phyloP scores from a whole-genome alignment of 2,113 vertebrate species.

The Serilophus lunatus region DNA sequence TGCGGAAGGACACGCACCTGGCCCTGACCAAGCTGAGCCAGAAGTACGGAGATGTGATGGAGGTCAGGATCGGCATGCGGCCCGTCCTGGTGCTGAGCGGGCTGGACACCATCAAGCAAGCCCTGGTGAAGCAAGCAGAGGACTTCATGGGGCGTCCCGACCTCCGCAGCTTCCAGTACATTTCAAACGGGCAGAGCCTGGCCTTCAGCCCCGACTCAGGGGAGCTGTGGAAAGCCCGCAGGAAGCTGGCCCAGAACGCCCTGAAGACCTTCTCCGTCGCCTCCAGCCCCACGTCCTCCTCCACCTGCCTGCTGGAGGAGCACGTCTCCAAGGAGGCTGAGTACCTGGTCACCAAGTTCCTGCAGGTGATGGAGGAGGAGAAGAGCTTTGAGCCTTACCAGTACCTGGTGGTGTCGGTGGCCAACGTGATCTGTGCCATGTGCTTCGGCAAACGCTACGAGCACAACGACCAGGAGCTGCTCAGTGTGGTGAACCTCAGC shows the following conservation, averaged over 20 bases:
- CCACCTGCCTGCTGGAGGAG: constrained; percentile 75
- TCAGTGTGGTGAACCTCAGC: background rate
- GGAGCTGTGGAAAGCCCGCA: constrained; percentile 73
- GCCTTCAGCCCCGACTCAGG: constrained; percentile 75
- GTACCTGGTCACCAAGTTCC: constrained; percentile 73
- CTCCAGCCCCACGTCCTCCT: constrained; percentile 29
- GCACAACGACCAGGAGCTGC: constrained; percentile 79
- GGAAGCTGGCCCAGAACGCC: constrained; percentile 76
- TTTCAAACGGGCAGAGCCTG: constrained; percentile 72
- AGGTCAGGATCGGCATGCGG: constrained; percentile 83
- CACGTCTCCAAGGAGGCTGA: constrained; percentile 80
- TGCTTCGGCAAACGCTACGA: constrained; percentile 84
- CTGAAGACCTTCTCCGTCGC: constrained; percentile 76
- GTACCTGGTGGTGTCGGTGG: constrained; percentile 81
- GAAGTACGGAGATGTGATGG: constrained; percentile 80
- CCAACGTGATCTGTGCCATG: constrained; percentile 85
- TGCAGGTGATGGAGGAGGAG: background rate
- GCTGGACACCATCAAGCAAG: constrained; percentile 79
- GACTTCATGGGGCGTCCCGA: constrained; percentile 87
- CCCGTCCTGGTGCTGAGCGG: constrained; percentile 88
- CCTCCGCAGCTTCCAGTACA: constrained; percentile 68
- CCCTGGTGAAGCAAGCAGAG: constrained; percentile 84
- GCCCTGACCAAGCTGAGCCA: constrained; percentile 80
- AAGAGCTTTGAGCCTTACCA: constrained; percentile 76
- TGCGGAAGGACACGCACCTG: constrained; percentile 81